Conservation (phyloP, 2,113 vertebrate species). For the Strix uralensis region DNA sequence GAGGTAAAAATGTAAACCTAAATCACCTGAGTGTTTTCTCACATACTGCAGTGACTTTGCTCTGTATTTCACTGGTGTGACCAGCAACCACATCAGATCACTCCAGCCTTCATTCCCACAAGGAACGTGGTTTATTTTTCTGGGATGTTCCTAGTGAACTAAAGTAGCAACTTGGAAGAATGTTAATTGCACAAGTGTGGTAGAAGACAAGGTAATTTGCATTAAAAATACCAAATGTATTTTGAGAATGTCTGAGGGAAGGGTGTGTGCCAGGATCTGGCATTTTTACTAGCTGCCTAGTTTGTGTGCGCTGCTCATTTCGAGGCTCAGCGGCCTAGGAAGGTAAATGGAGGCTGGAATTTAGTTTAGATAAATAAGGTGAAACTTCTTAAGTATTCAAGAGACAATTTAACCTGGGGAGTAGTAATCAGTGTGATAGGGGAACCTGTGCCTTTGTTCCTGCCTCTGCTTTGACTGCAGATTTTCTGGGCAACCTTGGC, state of each 20-base stretch:
- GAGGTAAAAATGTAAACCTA: background rate
- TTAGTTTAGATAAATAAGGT: background rate
- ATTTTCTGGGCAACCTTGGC: background rate
- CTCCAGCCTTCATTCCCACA: background rate
- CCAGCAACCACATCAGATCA: fast-evolving
- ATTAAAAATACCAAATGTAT: conserved; percentile 8
- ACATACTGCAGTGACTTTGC: fast-evolving
- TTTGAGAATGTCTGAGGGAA: background rate
- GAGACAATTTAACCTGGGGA: background rate
- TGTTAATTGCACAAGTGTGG: background rate
- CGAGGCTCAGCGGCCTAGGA: background rate
- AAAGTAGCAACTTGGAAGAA: background rate
- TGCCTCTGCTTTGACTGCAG: background rate
- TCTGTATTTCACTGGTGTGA: background rate
- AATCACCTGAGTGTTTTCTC: background rate
- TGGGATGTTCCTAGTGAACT: background rate
- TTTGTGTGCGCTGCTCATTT: background rate
- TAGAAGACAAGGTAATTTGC: background rate
- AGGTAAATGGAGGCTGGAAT: background rate
- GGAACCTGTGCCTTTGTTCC: background rate
- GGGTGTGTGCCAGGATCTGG: background rate
- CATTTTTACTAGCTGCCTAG: background rate
- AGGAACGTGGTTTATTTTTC: background rate
- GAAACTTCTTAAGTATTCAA: background rate
- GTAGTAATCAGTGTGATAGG: too few relatives aligned